phyloP scores from a whole-genome alignment of 2,797 vertebrate species.

The Tapera naevia region DNA sequence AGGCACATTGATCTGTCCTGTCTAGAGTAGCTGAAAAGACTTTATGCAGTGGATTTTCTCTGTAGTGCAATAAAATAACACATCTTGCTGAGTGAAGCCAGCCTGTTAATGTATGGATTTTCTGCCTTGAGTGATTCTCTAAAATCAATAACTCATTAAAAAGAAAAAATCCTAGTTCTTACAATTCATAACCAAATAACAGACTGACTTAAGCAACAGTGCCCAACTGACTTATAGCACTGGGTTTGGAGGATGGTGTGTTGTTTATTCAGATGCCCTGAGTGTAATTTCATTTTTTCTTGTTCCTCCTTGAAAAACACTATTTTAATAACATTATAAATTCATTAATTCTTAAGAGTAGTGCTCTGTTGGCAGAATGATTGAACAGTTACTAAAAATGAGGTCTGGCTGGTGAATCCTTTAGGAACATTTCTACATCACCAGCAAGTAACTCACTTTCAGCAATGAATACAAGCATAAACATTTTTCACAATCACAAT shows the following conservation, averaged over 20 bases:
- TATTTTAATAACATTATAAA: neutral
- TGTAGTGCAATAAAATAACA: conserved; percentile 15
- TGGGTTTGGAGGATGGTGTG: neutral
- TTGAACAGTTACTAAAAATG: neutral
- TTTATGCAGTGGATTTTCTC: conserved; percentile 7
- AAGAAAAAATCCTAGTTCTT: neutral
- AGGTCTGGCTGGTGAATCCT: neutral
- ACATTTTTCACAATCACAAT: conserved; percentile 28
- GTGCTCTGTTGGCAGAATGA: conserved; percentile 12
- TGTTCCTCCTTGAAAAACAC: neutral
- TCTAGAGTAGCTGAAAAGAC: neutral
- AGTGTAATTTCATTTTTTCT: neutral
- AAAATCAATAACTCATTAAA: conserved; percentile 54
- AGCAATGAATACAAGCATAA: neutral
- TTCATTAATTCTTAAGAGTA: conserved; percentile 1
- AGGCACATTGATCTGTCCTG: neutral
- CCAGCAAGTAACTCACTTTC: neutral
- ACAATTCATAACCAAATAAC: conserved; percentile 19
- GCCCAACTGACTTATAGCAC: neutral
- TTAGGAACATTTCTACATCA: neutral
- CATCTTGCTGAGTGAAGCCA: neutral
- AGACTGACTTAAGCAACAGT: neutral
- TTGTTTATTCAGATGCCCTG: neutral
- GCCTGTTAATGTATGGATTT: conserved; percentile 41
- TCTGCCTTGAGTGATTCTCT: conserved; percentile 21